Evolutionary conservation across 2,888 invertebrate species (phyloP), one percentile per base, ranked within the genome.

Genomic region (Masnerella sp.): DNA sequence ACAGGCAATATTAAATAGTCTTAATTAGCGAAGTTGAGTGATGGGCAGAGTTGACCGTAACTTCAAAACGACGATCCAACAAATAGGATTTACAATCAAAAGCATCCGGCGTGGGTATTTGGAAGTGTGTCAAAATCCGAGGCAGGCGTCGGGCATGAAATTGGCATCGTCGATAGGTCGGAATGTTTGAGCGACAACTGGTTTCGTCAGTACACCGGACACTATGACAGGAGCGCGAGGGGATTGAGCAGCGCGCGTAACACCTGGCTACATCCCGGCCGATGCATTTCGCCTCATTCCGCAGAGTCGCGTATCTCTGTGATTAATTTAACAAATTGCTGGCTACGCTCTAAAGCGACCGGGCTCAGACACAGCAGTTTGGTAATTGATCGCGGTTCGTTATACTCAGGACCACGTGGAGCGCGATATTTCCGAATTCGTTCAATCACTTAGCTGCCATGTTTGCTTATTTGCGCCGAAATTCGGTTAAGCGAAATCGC

Each of bases 321-420:
- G 80, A 81, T 82, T 81, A 81, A 80, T 79, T 80, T 78, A 80
- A 80, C 82, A 80, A 82, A 83, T 80, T 80, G 77, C 77, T 64
- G 56, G 52, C 58, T 73, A 71, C 47, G 73, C 76, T 64, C 42
- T 76, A 76, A 73, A 79, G 76, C 77, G 64, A 70, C 56, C 70
- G 11, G 3, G 17, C 20, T 38, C 73, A 61, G 78, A 74, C 72
- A 54, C 62, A 45, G 77, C 78, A 77, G 78, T 82, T 81, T 77
- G 74, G 72, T 79, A 80, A 83, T 82, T 83, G 78, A 81, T 83
- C 75, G 77, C 73, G 68, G 76, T 40, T 54, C 47, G 65, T 43
- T 64, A 18, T 30, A 17, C n/a, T n/a, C n/a, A n/a, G n/a, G n/a
- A 8, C n/a, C 32, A 22, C 9, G 9, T 12, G 0, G 12, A 18